Evolutionary conservation across 2,113 vertebrate species (phyloP), one percentile per base, ranked within the genome.

Genomic region (Otocyon megalotis): DNA sequence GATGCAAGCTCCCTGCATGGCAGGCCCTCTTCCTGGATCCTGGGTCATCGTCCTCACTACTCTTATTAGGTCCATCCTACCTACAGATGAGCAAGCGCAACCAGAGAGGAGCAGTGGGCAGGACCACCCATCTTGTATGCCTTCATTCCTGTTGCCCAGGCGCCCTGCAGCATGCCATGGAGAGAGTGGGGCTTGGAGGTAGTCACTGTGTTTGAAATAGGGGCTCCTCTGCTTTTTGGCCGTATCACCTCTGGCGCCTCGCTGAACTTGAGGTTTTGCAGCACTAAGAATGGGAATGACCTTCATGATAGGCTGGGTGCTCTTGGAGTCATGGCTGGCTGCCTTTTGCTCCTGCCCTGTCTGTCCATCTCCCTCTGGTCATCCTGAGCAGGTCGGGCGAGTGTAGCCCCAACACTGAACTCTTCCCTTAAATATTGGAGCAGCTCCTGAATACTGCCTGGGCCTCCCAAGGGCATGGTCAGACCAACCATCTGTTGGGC

Each of bases 1-100:
- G 35, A 83, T 0, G 1, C 10, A 10, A 24, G 43, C 24, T n/a
- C 24, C 62, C 35, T 1, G 0, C 0, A 0, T 12, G 43, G 3
- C 67, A 17, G 77, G 56, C 60, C 83, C 30, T 79, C 19, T 24
- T 37, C n/a, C 56, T 26, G 14, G 8, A 6, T 69, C 74, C 26
- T 48, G 0, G 0, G 48, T 19, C 0, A 0, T n/a, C 35, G 1
- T 7, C 54, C 5, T 22, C 20, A 11, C 50, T 2, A 1, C 10
- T 37, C 69, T n/a, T 3, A 1, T 28, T 8, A 79, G 90, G 26
- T 28, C 14, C 9, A 1, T 32, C 58, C 26, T 35, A 0, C 58
- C 26, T 35, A 0, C 26, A 50, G 67, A 11, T 16, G 56, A 37
- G 17, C 24, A 32, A 0, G 65, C 50, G 15, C 0, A 1, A 11